These are phyloP conservation scores for Oostethus manadensis DNA, from an alignment of 2,113 vertebrate genomes.

Conservation along the genomic window DNA sequence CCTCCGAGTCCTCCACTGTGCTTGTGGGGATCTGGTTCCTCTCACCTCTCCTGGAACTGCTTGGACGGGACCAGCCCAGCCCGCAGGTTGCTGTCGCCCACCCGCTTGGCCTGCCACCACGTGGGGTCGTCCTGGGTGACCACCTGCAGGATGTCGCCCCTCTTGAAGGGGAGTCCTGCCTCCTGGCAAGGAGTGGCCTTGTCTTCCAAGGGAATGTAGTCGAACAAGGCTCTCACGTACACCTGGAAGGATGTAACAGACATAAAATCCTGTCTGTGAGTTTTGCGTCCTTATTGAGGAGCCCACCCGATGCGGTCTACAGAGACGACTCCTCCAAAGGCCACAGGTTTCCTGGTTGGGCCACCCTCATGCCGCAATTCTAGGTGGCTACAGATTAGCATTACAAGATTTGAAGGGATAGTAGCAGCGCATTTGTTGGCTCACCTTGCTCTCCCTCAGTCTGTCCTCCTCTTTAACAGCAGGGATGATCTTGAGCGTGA, in stretches of 20 bases:
- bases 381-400: too few relatives aligned
- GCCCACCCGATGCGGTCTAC: too few relatives aligned
- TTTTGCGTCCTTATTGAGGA: too few relatives aligned
- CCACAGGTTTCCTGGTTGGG: too few relatives aligned
- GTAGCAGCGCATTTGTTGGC: background rate
- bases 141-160: constrained; percentile 86
- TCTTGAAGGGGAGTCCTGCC: constrained; percentile 87
- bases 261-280: background rate
- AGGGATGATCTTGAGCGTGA: constrained; percentile 94
- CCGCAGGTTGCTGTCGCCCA: constrained; percentile 88
- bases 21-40: too few relatives aligned
- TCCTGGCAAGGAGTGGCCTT: constrained; percentile 95
- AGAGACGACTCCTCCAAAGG: too few relatives aligned
- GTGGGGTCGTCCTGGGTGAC: constrained; percentile 90
- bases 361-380: too few relatives aligned
- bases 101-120: constrained; percentile 94
- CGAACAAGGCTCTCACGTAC: constrained; percentile 87
- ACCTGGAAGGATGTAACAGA: constrained; percentile 70
- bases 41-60: constrained; percentile 91
- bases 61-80: constrained; percentile 92
- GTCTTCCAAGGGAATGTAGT: constrained; percentile 88
- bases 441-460: constrained; percentile 88
- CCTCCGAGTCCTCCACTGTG: too few relatives aligned
- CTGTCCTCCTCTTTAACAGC: constrained; percentile 88
- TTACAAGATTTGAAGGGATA: too few relatives aligned